Evolutionary conservation across 2,888 invertebrate species (phyloP), one percentile per base, ranked within the genome.

Genomic region (Perdita meconis): DNA sequence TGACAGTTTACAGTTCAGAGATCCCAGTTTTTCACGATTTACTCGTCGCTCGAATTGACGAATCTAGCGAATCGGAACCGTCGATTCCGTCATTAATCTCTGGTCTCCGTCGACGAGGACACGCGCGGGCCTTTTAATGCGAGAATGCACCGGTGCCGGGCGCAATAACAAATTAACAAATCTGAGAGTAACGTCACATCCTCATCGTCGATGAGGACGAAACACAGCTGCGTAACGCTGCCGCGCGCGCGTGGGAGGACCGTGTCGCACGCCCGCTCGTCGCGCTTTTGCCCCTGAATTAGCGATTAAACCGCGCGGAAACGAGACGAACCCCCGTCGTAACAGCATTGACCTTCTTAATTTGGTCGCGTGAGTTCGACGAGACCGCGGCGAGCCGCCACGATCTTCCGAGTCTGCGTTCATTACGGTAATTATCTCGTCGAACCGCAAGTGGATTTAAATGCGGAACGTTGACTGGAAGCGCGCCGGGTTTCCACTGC

Each of bases 81-180:
- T 30, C n/a, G 22, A 4, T 22, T 34, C 16, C 4, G 59, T 36
- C 6, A 6, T 30, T 30, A 30, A 30, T 30, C 30, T 30, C 30
- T 30, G 3, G n/a, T 53, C 50, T 34, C 22, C 34, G n/a, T 13
- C 13, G 57, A 63, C 40, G 38, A 24, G 8, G 66, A 66, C 63
- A 64, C 44, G 64, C 44, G 56, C 36, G n/a, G 57, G 22, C 40
- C 55, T 55, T 47, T 63, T 55, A 69, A 76, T 64, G 38, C 61
- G 73, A 51, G 50, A 72, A 67, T 69, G 63, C 76, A 70, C 65
- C 75, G 75, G 78, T 74, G 81, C 82, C 82, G 81, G 64, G 47
- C 76, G 86, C 82, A 87, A 88, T 89, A 83, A 86, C 86, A 83
- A 88, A 89, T 89, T 89, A 86, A 84, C 86, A 82, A 89, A 88